These are phyloP conservation scores for Gobius niger DNA, from an alignment of 2,113 vertebrate genomes.

Conservation along the genomic window DNA sequence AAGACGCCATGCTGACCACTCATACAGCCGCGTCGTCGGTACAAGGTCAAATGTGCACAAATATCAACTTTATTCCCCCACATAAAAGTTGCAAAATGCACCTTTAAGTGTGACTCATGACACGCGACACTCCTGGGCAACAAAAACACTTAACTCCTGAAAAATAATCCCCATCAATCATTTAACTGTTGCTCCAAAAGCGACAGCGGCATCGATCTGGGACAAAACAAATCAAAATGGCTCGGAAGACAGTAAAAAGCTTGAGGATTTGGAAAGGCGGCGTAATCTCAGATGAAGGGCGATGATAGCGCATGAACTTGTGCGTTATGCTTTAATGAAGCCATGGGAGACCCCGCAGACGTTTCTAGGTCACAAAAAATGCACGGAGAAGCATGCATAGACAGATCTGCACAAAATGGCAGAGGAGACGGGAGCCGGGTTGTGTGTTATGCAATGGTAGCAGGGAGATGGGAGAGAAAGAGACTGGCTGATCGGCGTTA, in stretches of 20 bases:
- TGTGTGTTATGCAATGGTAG: conserved; percentile 53
- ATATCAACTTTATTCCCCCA: no score
- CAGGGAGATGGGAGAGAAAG: conserved; percentile 14
- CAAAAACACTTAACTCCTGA: background rate
- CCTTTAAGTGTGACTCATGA: no score
- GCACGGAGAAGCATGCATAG: conserved; percentile 16
- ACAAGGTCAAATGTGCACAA: no score
- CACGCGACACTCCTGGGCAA: background rate
- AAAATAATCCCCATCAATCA: conserved; percentile 4
- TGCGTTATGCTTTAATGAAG: conserved; percentile 57
- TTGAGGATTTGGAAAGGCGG: background rate
- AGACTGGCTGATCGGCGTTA: conserved; percentile 25
- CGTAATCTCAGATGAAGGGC: background rate
- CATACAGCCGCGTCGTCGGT: no score
- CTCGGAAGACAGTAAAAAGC: background rate
- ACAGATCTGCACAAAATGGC: conserved; percentile 5
- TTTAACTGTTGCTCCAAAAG: background rate
- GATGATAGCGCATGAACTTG: conserved; percentile 44
- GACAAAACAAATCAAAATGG: background rate
- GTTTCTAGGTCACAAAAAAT: conserved; percentile 52
- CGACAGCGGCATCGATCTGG: background rate
- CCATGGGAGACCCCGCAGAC: conserved; percentile 47
- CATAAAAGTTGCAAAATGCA: no score
- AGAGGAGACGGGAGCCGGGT: conserved; percentile 26
- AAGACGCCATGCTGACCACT: no score